Evolutionary conservation across 2,113 vertebrate species (phyloP).

Genomic region (Mastomys natalensis): DNA sequence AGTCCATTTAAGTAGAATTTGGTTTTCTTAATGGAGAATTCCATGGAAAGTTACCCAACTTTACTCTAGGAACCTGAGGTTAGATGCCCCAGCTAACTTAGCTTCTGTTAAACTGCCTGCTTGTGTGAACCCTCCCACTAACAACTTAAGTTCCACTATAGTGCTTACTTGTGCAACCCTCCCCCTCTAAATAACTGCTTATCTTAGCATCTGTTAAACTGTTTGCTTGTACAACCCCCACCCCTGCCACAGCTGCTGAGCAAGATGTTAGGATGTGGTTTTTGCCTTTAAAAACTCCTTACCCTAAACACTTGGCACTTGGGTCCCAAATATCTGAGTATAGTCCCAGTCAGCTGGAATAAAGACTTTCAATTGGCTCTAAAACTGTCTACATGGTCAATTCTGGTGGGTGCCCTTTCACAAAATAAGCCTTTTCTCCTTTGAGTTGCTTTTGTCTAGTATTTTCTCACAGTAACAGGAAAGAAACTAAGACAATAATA

Average conservation of each 20-base stretch:
- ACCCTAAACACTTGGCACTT: neutral
- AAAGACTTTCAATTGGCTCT: neutral
- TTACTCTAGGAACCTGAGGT: neutral
- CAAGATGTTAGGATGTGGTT: neutral
- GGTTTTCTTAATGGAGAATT: neutral
- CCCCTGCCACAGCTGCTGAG: neutral
- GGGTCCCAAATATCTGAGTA: neutral
- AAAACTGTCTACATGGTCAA: neutral
- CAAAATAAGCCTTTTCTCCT: neutral
- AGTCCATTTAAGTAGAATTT: neutral
- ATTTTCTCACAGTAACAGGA: neutral
- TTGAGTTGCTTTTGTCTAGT: neutral
- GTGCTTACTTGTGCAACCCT: neutral
- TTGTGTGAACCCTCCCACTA: no score
- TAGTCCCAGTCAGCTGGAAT: neutral
- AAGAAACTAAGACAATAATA: neutral
- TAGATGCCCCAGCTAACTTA: neutral
- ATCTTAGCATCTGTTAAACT: neutral
- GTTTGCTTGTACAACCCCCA: neutral
- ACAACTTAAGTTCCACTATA: neutral
- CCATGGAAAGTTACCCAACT: neutral
- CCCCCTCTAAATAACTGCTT: neutral
- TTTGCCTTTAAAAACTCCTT: neutral
- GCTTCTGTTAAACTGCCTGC: neutral
- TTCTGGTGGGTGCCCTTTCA: neutral